Base-by-base conservation (phyloP, 2,113 vertebrate genomes). In the Xerus inauris region DNA sequence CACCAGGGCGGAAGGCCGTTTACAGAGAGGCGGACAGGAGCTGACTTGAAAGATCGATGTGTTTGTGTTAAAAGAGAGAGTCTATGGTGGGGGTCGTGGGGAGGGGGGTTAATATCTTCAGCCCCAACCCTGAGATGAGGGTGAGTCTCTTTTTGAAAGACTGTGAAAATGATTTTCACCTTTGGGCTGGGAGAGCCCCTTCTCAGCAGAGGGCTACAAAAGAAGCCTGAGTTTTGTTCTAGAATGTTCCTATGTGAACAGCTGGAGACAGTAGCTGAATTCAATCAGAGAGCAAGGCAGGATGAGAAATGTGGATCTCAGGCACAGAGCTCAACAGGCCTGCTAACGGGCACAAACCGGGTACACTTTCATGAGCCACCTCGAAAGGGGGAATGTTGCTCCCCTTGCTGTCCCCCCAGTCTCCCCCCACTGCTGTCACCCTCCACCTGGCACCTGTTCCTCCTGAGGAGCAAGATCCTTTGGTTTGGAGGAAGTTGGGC, bases 321-420 rank as follows among this genome's bases (percentile, higher is more conserved):
- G 42, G 24, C 19, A 5, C 6, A 9, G 35, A 42, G 38, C 62
- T 40, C 67, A 24, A 8, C 30, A 28, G 47, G 24, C 32, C 13
- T 64, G 4, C 67, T 12, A 8, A 1, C 11, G 49, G 85, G 32
- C 24, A 12, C 54, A 17, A 62, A 13, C 24, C 45, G 77, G 32
- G 20, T 17, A 30, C 72, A 45, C 8, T 4, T 19, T 57, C 19
- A 32, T 12, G 47, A 57, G 19, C 40, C 28, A 22, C 38, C 28
- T 67, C 62, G 6, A 30, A 17, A 40, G 17, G 5, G 40, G 24
- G 65, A 1, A 12, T 42, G 1, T 40, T 40, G 49, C 9, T 24
- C 45, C 1, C n/a, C 24, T 4, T 22, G 5, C 1, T 1, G 16
- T 1, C 19, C 64, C 5, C 5, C 49, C 84, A 5, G n/a, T 1